Evolutionary conservation across 2,888 invertebrate species (phyloP), one percentile per base, ranked within the genome.

Genomic region (Falcaria lacertinaria): DNA sequence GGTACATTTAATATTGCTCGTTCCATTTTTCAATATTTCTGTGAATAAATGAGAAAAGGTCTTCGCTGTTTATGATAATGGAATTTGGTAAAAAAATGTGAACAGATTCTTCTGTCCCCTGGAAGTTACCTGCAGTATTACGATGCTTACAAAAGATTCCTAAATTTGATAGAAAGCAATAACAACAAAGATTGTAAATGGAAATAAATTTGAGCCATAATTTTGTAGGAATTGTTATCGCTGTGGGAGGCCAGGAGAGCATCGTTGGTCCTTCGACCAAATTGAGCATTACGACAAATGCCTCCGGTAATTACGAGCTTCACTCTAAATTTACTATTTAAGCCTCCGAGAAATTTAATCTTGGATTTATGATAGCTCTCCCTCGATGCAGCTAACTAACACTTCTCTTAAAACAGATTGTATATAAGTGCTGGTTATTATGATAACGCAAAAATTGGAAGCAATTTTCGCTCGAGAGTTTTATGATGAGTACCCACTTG

Each of bases 261-360:
- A 61, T 61, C 60, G 47, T 52, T 52, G 57, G 64, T 68, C 69
- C 71, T 67, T 54, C 64, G 63, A 74, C 74, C 74, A 83, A 84
- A 85, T 83, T 81, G 82, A 83, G 80, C 78, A 78, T 82, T 82
- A 73, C 69, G 57, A 67, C 66, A 71, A 84, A 81, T 74, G 74
- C 74, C 70, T 67, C 66, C 70, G 63, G 82, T 79, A 79, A 84
- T 85, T 80, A 76, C 51, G 60, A 65, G 74, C 71, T 74, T 73
- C 70, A 73, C 74, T 77, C 67, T 64, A 74, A 80, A 83, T 83
- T 85, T 80, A 77, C 69, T 77, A 72, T 72, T 71, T 76, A 81
- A 80, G 75, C 76, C 75, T 66, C 67, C 67, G 74, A 77, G 76
- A 78, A 80, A 84, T 81, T 80, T 78, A 80, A 82, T 80, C 78